Base-by-base conservation (phyloP, 2,113 vertebrate genomes). In the Nanger granti region DNA sequence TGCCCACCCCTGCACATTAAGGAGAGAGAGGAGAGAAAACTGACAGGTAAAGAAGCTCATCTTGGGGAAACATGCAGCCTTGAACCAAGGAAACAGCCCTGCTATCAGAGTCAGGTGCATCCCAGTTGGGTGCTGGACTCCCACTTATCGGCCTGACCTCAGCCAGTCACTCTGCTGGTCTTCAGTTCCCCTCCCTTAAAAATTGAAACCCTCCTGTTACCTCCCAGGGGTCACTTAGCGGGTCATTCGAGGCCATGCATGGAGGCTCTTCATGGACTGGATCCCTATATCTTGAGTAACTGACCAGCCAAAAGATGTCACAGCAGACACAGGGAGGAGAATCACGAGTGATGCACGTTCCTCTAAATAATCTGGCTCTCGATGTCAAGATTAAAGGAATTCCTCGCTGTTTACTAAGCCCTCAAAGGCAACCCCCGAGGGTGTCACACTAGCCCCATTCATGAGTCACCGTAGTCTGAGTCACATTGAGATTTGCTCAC, bases 401-500 rank as follows among this genome's bases (percentile, higher is more conserved):
- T 93, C 47, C 92, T 73, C 12, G 34, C 60, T 90, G 97, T 84
- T 97, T 96, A 94, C 87, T n/a, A 93, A 85, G 47, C 85, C 83
- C 10, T 54, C 91, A 22, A 66, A 94, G 83, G 84, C 26, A 9
- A 60, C 34, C 69, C 91, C 89, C 28, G 0, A 54, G 52, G 79
- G 93, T 87, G 69, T 62, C 82, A 41, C 5, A 34, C 44, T 54
- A 54, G 49, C 87, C 82, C 94, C 57, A 62, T n/a, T 60, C 47
- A 22, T 57, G 87, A 97, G 89, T 95, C 94, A 87, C 49, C 18
- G 6, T 14, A 57, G 64, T 91, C 52, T 94, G 94, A 88, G 89
- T 87, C 95, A 66, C 7, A 37, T 31, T 73, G 49, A 73, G 79
- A 87, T 22, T 22, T 0, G 2, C 55, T 98, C 76, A 26, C 76